phyloP scores from a whole-genome alignment of 2,113 vertebrate genomes.

The Rallus limicola region DNA sequence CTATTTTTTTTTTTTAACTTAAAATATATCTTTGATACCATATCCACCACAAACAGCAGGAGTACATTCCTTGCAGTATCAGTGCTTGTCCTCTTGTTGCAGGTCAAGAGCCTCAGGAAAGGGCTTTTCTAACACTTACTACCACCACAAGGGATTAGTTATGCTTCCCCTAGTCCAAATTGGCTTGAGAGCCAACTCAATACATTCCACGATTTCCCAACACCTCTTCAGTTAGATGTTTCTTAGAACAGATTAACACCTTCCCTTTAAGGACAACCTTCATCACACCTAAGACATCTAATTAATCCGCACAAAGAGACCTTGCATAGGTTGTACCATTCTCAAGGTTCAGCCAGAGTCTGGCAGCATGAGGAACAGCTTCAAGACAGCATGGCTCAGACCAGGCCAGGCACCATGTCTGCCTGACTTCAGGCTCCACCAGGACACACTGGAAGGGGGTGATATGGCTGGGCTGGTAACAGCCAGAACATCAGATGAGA shows the following conservation, averaged over 20 bases:
- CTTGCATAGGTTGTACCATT: background rate
- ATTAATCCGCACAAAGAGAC: accelerated
- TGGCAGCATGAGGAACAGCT: accelerated
- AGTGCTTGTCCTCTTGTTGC: background rate
- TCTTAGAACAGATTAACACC: background rate
- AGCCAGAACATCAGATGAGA: accelerated
- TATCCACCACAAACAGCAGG: background rate
- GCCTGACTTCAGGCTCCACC: background rate
- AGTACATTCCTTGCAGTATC: background rate
- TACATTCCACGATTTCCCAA: background rate
- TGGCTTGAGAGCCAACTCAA: background rate
- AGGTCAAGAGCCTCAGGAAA: background rate
- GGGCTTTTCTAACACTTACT: background rate
- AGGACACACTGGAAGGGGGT: accelerated
- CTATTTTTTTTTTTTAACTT: background rate
- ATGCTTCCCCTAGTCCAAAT: background rate
- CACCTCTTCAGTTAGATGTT: background rate
- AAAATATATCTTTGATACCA: background rate
- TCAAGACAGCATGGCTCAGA: accelerated
- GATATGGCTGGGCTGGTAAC: background rate
- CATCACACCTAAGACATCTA: accelerated
- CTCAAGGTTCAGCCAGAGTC: background rate
- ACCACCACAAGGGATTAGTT: background rate
- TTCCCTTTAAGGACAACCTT: background rate
- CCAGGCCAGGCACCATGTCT: accelerated